Conservation (phyloP, 1,140 invertebrate species). For the Camponotus floridanus region DNA sequence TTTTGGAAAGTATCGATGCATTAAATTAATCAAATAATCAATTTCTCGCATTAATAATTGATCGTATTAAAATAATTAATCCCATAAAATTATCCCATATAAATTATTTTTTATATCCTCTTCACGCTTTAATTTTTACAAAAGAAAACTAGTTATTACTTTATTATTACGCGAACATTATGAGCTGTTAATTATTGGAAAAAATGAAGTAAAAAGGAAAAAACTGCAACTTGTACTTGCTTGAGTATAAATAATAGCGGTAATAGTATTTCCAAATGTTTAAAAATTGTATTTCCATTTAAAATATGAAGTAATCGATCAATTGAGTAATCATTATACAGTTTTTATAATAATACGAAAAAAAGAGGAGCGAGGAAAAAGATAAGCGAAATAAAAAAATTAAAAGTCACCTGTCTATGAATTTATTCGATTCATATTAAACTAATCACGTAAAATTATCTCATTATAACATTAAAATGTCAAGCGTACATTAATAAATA, state of each 20-base stretch:
- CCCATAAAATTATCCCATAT: background rate
- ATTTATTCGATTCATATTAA: background rate
- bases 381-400: background rate
- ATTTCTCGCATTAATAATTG: too few species aligned
- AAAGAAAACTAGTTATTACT: constrained; percentile 1
- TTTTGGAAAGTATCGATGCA: background rate
- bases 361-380: background rate
- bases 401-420: background rate
- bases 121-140: background rate
- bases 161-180: constrained; percentile 3
- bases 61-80: too few species aligned
- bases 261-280: constrained; percentile 27
- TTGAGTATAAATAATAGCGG: constrained; percentile 42
- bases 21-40: too few species aligned
- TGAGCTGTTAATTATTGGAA: constrained; percentile 10
- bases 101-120: too few species aligned
- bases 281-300: constrained; percentile 24
- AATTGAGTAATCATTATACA: background rate
- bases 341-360: background rate
- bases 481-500: background rate
- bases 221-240: constrained; percentile 34
- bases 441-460: too few species aligned
- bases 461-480: background rate
- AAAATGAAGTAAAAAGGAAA: constrained; percentile 27
- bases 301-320: background rate